Evolutionary conservation across 2,888 invertebrate species (phyloP).

Genomic region (Ichneumon xanthorius): DNA sequence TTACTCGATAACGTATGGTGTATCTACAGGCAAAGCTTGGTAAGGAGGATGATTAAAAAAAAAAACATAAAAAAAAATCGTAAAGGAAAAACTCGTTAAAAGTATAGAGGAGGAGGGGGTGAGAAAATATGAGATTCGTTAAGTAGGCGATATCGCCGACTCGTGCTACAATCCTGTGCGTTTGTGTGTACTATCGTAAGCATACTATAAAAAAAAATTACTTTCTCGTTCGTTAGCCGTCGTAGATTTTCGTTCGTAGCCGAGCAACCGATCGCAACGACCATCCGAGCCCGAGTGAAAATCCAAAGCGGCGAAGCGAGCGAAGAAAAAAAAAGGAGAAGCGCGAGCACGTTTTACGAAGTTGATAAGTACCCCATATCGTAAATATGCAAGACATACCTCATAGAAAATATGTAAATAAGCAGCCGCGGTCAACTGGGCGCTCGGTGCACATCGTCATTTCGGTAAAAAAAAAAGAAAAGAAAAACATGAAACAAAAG

Average conservation of each 20-base stretch:
- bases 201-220: not conserved
- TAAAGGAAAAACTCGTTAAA: conserved; percentile 58
- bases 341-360: conserved; percentile 60
- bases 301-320: conserved; percentile 47
- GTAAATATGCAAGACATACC: conserved; percentile 78
- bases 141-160: conserved; percentile 24
- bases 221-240: conserved; percentile 5
- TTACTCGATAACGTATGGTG: conserved; percentile 61
- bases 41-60: conserved; percentile 48
- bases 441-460: conserved; percentile 50
- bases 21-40: conserved; percentile 69
- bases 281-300: not conserved
- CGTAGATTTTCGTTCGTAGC: conserved; percentile 35
- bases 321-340: conserved; percentile 43
- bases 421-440: conserved; percentile 58
- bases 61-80: conserved; percentile 22
- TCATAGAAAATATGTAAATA: conserved; percentile 73
- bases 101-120: conserved; percentile 34
- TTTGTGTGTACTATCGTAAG: conserved; percentile 5
- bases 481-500: conserved; percentile 1
- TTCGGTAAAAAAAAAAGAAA: conserved; percentile 13
- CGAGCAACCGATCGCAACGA: conserved; percentile 20
- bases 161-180: conserved; percentile 30
- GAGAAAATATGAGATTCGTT: conserved; percentile 35
- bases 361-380: conserved; percentile 75